Base-by-base conservation (phyloP, 2,797 vertebrate species). In the Sebastolobus alascanus region DNA sequence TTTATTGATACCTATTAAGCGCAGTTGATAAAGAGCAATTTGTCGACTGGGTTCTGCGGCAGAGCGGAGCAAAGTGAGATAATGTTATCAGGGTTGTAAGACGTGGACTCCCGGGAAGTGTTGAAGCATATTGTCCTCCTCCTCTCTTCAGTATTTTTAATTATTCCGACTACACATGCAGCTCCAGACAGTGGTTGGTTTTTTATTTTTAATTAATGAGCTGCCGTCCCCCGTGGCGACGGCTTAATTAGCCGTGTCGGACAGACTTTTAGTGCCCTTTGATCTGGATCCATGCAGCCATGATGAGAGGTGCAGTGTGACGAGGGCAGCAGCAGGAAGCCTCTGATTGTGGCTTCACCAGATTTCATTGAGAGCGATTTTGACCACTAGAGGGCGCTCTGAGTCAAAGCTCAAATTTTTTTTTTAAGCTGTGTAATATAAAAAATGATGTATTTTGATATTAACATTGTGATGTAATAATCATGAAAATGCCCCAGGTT, bases 371-470 rank as follows among this genome's bases (percentile, higher is more conserved):
- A 25, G 13, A 43, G 8, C 0, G 22, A 1, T 0, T 10, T 11
- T 6, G 65, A 20, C 89, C 90, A 89, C 59, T 52, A 80, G 91
- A 77, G 87, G 87, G 83, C 81, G 37, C 77, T 83, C 50, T 73
- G 65, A 75, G 55, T 37, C 87, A 56, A n/a, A 54, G 40, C 69
- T 54, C 50, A 25, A 12, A 31, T 20, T 8, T 11, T 12, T 18
- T 29, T 31, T 52, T 65, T 22, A 52, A 75, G 61, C 58, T 27
- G 27, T 29, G 55, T 43, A 3, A 65, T 56, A 25, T 16, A 22
- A 33, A 38, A 72, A 18, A 56, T 40, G 22, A 8, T 77, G 50
- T 25, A 6, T 74, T 84, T 71, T 73, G 6, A 35, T 55, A 1
- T 31, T 33, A 2, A 46, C 20, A 37, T 43, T 20, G 46, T 72